A percentile compares a stretch with the other conserved stretches of the same genome.
Conservation (phyloP, 30 jellyfish, hydroid and myxozoan species). For the Aurelia sp. region DNA sequence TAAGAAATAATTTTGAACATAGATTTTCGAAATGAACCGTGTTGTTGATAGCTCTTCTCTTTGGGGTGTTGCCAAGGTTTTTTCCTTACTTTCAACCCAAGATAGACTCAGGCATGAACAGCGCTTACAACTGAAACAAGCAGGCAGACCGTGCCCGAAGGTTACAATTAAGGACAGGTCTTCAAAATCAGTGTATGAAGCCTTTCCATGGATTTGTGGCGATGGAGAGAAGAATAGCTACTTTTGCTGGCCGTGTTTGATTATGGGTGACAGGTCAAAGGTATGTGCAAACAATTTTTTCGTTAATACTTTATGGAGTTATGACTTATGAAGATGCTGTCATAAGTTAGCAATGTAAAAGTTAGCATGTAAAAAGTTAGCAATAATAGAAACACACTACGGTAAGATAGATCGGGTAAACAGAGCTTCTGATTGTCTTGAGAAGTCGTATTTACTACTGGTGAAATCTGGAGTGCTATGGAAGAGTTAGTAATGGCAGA, state of each 20-base stretch:
- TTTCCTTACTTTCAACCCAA: slow-evolving; percentile 21
- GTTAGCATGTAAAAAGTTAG: no score
- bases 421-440: no score
- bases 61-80: slow-evolving; percentile 3
- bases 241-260: slow-evolving; percentile 73
- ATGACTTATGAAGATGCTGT: neutral
- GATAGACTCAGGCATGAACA: slow-evolving; percentile 19
- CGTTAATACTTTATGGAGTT: neutral
- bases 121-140: slow-evolving; percentile 27
- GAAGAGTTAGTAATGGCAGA: no score
- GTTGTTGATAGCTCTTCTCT: slow-evolving; percentile 2
- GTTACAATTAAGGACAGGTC: slow-evolving; percentile 48
- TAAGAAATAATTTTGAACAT: no score
- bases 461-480: no score
- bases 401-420: no score
- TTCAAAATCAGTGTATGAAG: slow-evolving; percentile 34
- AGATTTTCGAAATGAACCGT: neutral
- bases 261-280: slow-evolving; percentile 51
- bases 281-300: slow-evolving; percentile 1
- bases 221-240: slow-evolving; percentile 36
- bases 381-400: no score
- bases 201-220: slow-evolving; percentile 54
- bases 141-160: slow-evolving; percentile 62
- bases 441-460: no score
- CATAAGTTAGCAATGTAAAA: no score